Evolutionary conservation across 2,113 vertebrate genomes (phyloP), one percentile per base, ranked within the genome.

Genomic region (Strigops habroptila): DNA sequence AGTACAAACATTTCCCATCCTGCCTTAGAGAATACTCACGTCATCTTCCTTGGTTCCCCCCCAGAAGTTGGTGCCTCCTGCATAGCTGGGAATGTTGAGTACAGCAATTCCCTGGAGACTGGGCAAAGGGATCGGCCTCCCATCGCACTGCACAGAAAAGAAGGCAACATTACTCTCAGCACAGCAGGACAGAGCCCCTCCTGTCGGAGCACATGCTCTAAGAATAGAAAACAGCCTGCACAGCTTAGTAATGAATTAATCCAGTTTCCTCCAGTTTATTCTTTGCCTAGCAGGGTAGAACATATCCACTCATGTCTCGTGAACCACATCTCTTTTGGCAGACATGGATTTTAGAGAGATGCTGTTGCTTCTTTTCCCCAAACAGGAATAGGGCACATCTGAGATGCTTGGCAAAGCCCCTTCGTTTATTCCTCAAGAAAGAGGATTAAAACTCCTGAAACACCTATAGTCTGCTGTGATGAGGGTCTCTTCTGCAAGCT

Each of bases 41-140:
- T 99, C 99, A 53, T 99, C 99, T 97, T 99, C 99, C 93, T 99
- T 99, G 95, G 99, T 99, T 55, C 99, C 99, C 1, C 99, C 99
- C 99, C 99, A 99, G 97, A 99, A 99, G 97, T 99, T 99, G 93
- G 99, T 99, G 76, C 99, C 99, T 90, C 99, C 99, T 3, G 99
- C 99, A 2, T 99, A 99, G 92, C 99, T 99, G 30, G 99, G 99
- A 82, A 99, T 99, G 97, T 99, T 99, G 78, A 99, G 97, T 22
- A 99, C 99, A 1, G 99, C 99, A 10, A 99, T 99, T 7, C 99
- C 99, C 97, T 99, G 99, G 28, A 99, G 98, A 82, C 99, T 99
- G 88, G 99, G 99, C 59, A 99, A 97, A 28, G 99, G 99, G 93
- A 99, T 99, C 13, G 98, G 98, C 17, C 98, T 98, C 25, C 99